Conservation (phyloP, 2,113 vertebrate species). For the Manacus vitellinus region DNA sequence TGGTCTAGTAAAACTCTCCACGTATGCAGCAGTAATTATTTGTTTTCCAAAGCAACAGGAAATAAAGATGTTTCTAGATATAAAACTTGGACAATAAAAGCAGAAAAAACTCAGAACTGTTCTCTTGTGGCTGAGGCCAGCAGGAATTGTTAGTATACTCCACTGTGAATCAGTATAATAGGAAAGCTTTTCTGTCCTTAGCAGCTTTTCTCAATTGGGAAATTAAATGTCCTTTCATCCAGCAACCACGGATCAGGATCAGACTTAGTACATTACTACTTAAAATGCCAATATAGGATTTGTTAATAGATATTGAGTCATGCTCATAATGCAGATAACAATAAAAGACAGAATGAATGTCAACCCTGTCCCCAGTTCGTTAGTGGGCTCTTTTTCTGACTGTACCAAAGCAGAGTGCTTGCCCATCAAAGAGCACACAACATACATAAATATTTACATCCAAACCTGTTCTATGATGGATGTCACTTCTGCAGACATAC, state of each 20-base stretch:
- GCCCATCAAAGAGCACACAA: neutral
- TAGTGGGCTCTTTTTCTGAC: neutral
- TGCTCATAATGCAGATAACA: neutral
- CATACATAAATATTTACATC: neutral
- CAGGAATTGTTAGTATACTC: neutral
- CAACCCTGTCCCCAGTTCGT: neutral
- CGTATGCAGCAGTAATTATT: neutral
- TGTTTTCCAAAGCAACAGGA: neutral
- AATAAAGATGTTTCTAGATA: neutral
- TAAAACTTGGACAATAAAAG: neutral
- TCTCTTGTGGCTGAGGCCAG: neutral
- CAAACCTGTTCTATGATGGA: neutral
- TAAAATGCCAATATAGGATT: neutral
- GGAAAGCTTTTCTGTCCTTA: neutral
- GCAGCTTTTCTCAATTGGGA: neutral
- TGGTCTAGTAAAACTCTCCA: neutral
- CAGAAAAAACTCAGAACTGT: neutral
- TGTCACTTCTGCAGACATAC: neutral
- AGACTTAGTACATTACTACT: neutral
- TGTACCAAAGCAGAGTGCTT: neutral
- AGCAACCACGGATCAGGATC: neutral
- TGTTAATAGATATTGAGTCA: neutral
- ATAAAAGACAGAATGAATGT: neutral
- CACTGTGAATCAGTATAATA: neutral
- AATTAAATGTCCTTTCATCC: conserved; percentile 3